phyloP scores from a whole-genome alignment of 2,888 invertebrate species.

The Exocentrus adspersus region DNA sequence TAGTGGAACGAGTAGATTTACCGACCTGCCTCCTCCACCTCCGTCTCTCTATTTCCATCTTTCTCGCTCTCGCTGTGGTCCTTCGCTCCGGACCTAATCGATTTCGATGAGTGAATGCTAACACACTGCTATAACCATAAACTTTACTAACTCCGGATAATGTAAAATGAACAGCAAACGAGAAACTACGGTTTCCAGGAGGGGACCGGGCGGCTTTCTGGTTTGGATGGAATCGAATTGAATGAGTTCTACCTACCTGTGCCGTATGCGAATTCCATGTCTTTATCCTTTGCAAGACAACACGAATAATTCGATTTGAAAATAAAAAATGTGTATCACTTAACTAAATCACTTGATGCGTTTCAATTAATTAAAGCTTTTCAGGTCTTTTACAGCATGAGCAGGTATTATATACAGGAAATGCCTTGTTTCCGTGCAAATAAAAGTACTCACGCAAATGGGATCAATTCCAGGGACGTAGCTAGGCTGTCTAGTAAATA shows the following conservation, averaged over 20 bases:
- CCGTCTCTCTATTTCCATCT: slow-evolving; percentile 35
- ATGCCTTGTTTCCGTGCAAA: no score
- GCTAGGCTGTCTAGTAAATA: no score
- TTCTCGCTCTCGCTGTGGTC: slow-evolving; percentile 29
- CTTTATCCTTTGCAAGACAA: no score
- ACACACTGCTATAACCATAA: slow-evolving; percentile 46
- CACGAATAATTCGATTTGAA: no score
- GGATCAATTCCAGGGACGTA: no score
- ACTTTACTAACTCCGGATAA: slow-evolving; percentile 40
- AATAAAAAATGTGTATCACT: no score
- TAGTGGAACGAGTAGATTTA: slow-evolving; percentile 38
- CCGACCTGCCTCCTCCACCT: slow-evolving; percentile 35
- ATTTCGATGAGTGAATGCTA: slow-evolving; percentile 48
- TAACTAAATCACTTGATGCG: no score
- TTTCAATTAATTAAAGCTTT: no score
- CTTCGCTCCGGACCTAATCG: slow-evolving; percentile 41
- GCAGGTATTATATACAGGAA: no score
- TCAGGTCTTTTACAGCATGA: no score
- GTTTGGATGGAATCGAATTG: background rate
- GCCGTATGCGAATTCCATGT: background rate
- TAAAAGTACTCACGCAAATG: no score
- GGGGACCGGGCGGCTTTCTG: background rate
- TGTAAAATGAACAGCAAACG: slow-evolving; percentile 34
- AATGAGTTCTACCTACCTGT: background rate
- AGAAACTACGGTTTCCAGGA: slow-evolving; percentile 26